Conservation (phyloP, 1,140 invertebrate genomes). For the Manduca sexta region DNA sequence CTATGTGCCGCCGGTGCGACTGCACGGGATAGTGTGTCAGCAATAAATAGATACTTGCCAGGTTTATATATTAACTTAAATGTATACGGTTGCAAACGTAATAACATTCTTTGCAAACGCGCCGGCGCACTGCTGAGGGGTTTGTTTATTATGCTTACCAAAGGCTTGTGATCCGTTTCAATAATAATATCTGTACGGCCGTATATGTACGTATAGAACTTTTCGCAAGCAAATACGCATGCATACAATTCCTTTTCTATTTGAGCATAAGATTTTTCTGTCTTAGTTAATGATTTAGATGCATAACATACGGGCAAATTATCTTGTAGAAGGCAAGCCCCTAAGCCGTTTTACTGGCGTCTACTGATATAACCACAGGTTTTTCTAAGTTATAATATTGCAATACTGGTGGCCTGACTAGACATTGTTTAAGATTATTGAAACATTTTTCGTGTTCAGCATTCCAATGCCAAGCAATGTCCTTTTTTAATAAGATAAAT, state of each 20-base stretch:
- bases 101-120: conserved; percentile 36
- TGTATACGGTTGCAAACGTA: conserved; percentile 43
- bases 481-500: conserved; percentile 10
- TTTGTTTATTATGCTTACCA: conserved; percentile 11
- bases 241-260: conserved; percentile 20
- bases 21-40: conserved; percentile 21
- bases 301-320: conserved; percentile 16
- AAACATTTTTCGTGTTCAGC: conserved; percentile 4
- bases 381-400: not conserved
- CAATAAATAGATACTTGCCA: conserved; percentile 41
- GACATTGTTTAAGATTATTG: not conserved
- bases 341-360: conserved; percentile 14
- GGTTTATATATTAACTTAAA: conserved; percentile 36
- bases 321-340: conserved; percentile 16
- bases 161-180: conserved; percentile 18
- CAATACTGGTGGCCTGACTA: not conserved
- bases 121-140: conserved; percentile 8
- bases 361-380: conserved; percentile 4
- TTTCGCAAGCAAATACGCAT: conserved; percentile 13
- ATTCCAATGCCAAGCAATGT: conserved; percentile 8
- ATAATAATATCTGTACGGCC: conserved; percentile 7
- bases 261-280: conserved; percentile 17
- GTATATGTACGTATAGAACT: conserved; percentile 18
- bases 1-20: conserved; percentile 24
- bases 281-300: conserved; percentile 11